Evolutionary conservation across 1,140 invertebrate species (phyloP), one percentile per base, ranked within the genome.

Genomic region (Thalassaphorura encarpata): DNA sequence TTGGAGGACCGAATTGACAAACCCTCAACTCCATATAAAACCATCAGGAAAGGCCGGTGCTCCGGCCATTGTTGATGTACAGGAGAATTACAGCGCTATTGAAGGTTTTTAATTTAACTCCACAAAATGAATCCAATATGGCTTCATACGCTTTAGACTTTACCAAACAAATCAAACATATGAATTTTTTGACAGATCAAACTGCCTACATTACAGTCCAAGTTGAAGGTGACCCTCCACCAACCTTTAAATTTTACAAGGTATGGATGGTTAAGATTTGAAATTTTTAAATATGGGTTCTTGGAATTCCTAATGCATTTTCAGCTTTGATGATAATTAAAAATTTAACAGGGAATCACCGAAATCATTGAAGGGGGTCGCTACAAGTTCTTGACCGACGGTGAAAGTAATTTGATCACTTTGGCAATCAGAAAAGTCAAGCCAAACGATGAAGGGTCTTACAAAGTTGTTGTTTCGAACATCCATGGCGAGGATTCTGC

Each of bases 231-330:
- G 86, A 89, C 66, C 95, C 95, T 24, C 80, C 84, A 40, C 92
- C 94, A 1, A 92, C 87, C 8, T 96, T 96, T 76, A 88, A 87
- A 70, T 98, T 96, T 77, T 97, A 89, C 75, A 97, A 97, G 73
- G 83, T 81, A 69, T 76, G 46, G 54, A 53, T 66, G 23, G 62
- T 66, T 42, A 42, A 64, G n/a, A 23, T 33, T 52, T 18, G 29
- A 15, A 43, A 42, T 36, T 50, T 48, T 46, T 33, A 40, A 28
- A 13, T 46, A 24, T 1, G 42, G 21, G 36, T 31, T 18, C 6
- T n/a, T 36, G 5, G n/a, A 8, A 31, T 13, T 33, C 21, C 3
- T 18, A 16, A 27, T n/a, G n/a, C n/a, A n/a, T 4, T n/a, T 51
- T 19, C 11, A 6, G 23, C n/a, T n/a, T n/a, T n/a, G n/a, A n/a